Evolutionary conservation across 2,797 vertebrate genomes (phyloP).

Genomic region (Brachyrhaphis roseni): DNA sequence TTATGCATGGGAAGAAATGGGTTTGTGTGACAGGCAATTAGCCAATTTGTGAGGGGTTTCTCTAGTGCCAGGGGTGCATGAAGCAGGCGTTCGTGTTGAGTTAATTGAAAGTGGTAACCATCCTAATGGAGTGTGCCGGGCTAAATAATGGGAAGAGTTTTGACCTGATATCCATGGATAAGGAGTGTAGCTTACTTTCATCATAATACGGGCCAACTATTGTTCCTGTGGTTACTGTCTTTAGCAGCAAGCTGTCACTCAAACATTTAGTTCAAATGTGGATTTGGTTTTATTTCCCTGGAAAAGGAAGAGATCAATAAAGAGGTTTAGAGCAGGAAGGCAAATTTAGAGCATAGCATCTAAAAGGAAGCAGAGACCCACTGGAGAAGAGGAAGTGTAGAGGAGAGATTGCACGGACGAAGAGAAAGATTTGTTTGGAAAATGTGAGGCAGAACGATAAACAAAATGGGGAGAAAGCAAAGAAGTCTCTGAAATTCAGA

Average conservation of each 20-base stretch:
- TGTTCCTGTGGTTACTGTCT: slow-evolving; percentile 28
- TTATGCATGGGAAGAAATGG: slow-evolving; percentile 50
- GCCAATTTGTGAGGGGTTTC: slow-evolving; percentile 64
- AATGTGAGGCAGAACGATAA: slow-evolving; percentile 44
- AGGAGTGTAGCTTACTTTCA: slow-evolving; percentile 28
- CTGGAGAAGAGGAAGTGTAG: slow-evolving; percentile 25
- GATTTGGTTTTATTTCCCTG: slow-evolving; percentile 39
- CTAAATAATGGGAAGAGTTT: slow-evolving; percentile 52
- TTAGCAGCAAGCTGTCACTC: slow-evolving; percentile 31
- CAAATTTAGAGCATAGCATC: slow-evolving; percentile 41
- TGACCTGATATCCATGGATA: slow-evolving; percentile 33
- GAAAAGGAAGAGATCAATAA: slow-evolving; percentile 70
- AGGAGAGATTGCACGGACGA: slow-evolving; percentile 2
- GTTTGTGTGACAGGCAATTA: slow-evolving; percentile 68
- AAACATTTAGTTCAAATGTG: slow-evolving; percentile 38
- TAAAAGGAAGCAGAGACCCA: slow-evolving; percentile 34
- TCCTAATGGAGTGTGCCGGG: slow-evolving; percentile 58
- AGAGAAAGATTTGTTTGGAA: slow-evolving; percentile 22
- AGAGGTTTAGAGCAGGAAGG: slow-evolving; percentile 50
- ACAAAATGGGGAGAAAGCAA: background rate
- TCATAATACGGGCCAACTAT: slow-evolving; percentile 4
- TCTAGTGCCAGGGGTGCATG: slow-evolving; percentile 44
- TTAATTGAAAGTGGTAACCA: slow-evolving; percentile 72
- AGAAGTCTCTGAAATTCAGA: slow-evolving; percentile 30
- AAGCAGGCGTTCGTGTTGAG: slow-evolving; percentile 53